These are phyloP conservation scores for Drosophila melanica DNA, from an alignment of 1,140 invertebrate species.

Conservation along the genomic window DNA sequence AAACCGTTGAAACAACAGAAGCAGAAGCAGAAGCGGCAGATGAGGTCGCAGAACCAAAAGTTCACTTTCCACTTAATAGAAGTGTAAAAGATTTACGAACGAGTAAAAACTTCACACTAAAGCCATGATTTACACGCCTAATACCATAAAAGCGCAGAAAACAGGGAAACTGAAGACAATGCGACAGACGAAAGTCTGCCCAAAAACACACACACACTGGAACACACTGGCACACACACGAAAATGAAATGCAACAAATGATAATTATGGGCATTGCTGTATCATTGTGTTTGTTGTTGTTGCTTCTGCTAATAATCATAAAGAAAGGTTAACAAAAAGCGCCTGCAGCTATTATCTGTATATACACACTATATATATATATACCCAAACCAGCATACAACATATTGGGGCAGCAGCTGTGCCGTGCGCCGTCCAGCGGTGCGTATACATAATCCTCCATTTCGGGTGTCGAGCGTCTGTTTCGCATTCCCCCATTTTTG, in stretches of 20 bases:
- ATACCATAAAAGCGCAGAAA: slow-evolving; percentile 11
- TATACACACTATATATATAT: slow-evolving; percentile 4
- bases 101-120: slow-evolving; percentile 21
- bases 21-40: background rate
- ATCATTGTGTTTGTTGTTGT: slow-evolving; percentile 51
- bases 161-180: slow-evolving; percentile 10
- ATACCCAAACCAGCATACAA: background rate
- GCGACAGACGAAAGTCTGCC: slow-evolving; percentile 26
- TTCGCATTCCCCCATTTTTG: slow-evolving; percentile 15
- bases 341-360: slow-evolving; percentile 55
- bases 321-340: slow-evolving; percentile 66
- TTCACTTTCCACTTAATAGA: slow-evolving; percentile 35
- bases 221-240: slow-evolving; percentile 15
- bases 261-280: slow-evolving; percentile 58
- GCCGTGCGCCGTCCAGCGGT: slow-evolving; percentile 48
- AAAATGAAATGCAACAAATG: slow-evolving; percentile 71
- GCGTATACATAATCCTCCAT: slow-evolving; percentile 72
- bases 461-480: slow-evolving; percentile 27
- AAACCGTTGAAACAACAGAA: slow-evolving; percentile 29
- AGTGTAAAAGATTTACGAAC: slow-evolving; percentile 46
- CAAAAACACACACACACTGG: slow-evolving; percentile 13
- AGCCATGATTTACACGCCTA: slow-evolving; percentile 41
- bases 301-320: slow-evolving; percentile 46
- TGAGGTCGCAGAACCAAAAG: background rate
- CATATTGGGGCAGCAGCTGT: slow-evolving; percentile 32